Evolutionary conservation across 2,888 invertebrate genomes (phyloP).

Genomic region (Acutogordius australiensis): DNA sequence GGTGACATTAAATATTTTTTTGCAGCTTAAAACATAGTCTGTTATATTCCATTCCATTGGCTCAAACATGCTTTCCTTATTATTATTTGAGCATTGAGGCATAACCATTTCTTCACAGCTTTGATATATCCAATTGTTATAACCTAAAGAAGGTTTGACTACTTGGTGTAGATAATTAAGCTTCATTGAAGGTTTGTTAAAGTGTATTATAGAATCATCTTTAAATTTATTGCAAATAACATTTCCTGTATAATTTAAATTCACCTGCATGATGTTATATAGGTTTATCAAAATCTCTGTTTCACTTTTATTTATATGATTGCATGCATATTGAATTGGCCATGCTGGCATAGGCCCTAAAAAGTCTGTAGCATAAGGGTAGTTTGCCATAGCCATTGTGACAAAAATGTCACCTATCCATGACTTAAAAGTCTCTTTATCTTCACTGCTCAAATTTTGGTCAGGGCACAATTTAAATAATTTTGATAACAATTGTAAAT

Average conservation of each 20-base stretch:
- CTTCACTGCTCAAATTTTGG: background rate
- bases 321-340: slow-evolving; percentile 37
- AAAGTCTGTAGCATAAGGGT: slow-evolving; percentile 60
- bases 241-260: slow-evolving; percentile 48
- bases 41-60: slow-evolving; percentile 41
- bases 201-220: slow-evolving; percentile 21
- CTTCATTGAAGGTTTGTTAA: background rate
- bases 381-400: slow-evolving; percentile 69
- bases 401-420: slow-evolving; percentile 44
- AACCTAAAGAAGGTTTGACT: background rate
- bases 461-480: background rate
- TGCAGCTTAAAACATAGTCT: slow-evolving; percentile 37
- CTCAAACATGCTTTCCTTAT: slow-evolving; percentile 49
- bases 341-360: slow-evolving; percentile 42
- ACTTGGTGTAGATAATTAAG: background rate
- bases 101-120: slow-evolving; percentile 85
- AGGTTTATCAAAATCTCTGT: background rate
- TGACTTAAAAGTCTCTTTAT: slow-evolving; percentile 17
- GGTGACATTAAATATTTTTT: slow-evolving; percentile 32
- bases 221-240: slow-evolving; percentile 34
- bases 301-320: slow-evolving; percentile 9
- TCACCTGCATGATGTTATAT: slow-evolving; percentile 21
- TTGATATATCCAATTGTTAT: slow-evolving; percentile 25
- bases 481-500: too few species aligned
- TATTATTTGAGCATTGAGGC: slow-evolving; percentile 43